Base-by-base conservation (phyloP, 2,113 vertebrate genomes). In the Vicugna pacos region DNA sequence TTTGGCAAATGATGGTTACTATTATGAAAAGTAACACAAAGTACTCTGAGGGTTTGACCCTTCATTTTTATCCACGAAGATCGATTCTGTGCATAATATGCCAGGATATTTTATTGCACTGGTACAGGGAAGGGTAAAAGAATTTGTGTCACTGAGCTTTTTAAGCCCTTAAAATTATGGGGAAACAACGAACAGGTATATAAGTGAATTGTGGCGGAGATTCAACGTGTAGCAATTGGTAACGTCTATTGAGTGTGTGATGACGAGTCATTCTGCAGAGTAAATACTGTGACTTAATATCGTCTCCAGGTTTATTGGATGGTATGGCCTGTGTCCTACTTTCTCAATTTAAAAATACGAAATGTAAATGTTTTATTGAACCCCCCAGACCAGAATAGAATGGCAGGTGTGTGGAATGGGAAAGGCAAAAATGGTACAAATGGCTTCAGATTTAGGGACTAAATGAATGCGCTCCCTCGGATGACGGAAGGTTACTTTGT, bases 301-400 rank as follows among this genome's bases (percentile, higher is more conserved):
- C 64, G 11, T 79, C 42, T 38, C 69, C 46, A 16, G 16, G 90
- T 93, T 82, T 80, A 52, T 65, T 94, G 83, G 54, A 81, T 35
- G 73, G 52, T 8, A 32, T 69, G n/a, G 50, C 46, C 72, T 69
- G 35, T 32, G 85, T 81, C 42, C 54, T 70, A n/a, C 35, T 89
- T 79, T 93, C 77, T 96, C 92, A 87, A 95, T 83, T 83, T 89
- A 72, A 89, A 96, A 93, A 87, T 87, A 93, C 50, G 89, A 84
- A 70, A 54, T 79, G 9, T 42, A 79, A 77, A 75, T 46, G 8
- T n/a, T 93, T 82, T 20, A 48, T 69, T 67, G 75, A 62, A 75
- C 58, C 77, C 72, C 69, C 60, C 54, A 82, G 26, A 65, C 32
- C 8, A 83, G 19, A 84, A 64, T 17, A 88, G 79, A 92, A 48